phyloP scores from a whole-genome alignment of 2,113 vertebrate species.

The Peucedramus taeniatus region DNA sequence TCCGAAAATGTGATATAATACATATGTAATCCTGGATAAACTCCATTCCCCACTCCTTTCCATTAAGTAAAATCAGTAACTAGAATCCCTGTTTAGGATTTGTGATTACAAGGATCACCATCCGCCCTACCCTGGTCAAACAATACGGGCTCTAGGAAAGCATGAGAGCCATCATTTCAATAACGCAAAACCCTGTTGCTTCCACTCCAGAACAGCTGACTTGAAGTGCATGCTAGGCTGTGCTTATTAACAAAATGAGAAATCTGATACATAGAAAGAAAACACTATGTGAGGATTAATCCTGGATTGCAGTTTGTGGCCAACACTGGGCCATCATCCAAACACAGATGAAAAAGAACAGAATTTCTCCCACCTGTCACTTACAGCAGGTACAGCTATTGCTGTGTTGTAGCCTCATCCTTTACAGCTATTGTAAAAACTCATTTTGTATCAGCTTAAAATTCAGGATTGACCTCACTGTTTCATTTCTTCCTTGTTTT shows the following conservation, averaged over 20 bases:
- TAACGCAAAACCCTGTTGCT: slow-evolving; percentile 70
- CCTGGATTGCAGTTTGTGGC: slow-evolving; percentile 62
- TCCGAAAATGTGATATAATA: neutral
- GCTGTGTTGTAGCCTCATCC: neutral
- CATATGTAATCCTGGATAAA: slow-evolving; percentile 51
- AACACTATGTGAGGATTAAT: slow-evolving; percentile 75
- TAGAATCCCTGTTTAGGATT: slow-evolving; percentile 38
- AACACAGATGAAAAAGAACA: slow-evolving; percentile 17
- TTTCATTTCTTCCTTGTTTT: slow-evolving; percentile 54
- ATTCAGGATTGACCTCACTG: slow-evolving; percentile 33
- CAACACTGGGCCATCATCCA: slow-evolving; percentile 67
- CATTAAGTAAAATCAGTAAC: slow-evolving; percentile 38
- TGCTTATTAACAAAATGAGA: slow-evolving; percentile 79
- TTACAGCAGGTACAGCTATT: slow-evolving; percentile 48
- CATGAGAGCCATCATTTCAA: slow-evolving; percentile 61
- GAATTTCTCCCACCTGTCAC: slow-evolving; percentile 64
- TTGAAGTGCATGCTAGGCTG: slow-evolving; percentile 62
- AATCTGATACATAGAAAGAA: slow-evolving; percentile 77
- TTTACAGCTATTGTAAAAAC: slow-evolving; percentile 32
- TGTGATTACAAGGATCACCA: slow-evolving; percentile 44
- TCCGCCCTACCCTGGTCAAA: neutral
- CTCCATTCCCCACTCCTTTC: slow-evolving; percentile 23
- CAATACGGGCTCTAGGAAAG: slow-evolving; percentile 40
- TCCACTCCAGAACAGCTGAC: slow-evolving; percentile 74
- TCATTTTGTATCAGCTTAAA: slow-evolving; percentile 50